These are phyloP conservation scores for Echeneis naucrates DNA, from an alignment of 2,797 vertebrate genomes.

Conservation along the genomic window DNA sequence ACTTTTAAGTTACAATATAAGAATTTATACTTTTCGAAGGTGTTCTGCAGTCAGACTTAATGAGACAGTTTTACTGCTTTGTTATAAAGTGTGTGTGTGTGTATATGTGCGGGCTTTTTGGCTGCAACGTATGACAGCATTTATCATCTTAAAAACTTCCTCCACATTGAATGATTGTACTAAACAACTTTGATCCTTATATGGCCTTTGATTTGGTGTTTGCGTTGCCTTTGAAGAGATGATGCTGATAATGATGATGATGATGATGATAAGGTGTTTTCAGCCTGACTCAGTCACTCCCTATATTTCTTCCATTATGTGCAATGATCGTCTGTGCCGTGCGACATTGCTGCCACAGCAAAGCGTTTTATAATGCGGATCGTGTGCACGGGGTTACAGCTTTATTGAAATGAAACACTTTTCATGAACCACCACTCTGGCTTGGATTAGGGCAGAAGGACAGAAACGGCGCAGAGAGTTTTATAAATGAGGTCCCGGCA, in stretches of 20 bases:
- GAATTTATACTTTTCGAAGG: neutral
- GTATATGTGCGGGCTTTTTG: neutral
- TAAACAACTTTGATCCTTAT: neutral
- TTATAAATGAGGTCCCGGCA: conserved; percentile 50
- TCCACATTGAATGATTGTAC: neutral
- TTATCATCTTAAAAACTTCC: neutral
- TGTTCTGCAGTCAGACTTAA: neutral
- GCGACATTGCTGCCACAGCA: neutral
- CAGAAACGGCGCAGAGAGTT: conserved; percentile 43
- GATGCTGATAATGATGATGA: conserved; percentile 5
- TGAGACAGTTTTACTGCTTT: neutral
- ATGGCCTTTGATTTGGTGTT: conserved; percentile 19
- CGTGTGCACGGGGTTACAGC: conserved; percentile 10
- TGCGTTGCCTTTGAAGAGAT: neutral
- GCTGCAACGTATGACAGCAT: neutral
- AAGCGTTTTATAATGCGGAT: conserved; percentile 13
- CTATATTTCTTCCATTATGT: neutral
- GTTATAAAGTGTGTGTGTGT: neutral
- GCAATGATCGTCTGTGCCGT: neutral
- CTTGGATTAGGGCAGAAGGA: conserved; percentile 33
- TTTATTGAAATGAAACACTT: conserved; percentile 51
- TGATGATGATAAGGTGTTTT: conserved; percentile 20
- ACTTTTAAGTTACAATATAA: neutral
- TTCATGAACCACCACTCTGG: conserved; percentile 50
- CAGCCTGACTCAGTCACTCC: conserved; percentile 3